Evolutionary conservation across 2,888 invertebrate species (phyloP), one percentile per base, ranked within the genome.

Genomic region (Oxystoma pomonae): DNA sequence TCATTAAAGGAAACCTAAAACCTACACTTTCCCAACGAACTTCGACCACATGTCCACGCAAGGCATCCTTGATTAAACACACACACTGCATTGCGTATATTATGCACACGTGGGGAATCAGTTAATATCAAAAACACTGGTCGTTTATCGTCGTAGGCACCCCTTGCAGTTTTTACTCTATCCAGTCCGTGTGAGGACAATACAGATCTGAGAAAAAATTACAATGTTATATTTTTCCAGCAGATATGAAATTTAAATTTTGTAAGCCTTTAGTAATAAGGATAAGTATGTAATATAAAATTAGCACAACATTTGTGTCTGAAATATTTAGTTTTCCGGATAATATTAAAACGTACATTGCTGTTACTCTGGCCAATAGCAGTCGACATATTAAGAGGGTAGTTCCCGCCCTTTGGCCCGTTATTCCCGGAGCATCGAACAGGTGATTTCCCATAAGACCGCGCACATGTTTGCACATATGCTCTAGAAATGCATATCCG

Each of bases 381-480:
- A 35, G 5, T 35, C 60, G 62, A 65, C 62, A 57, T 59, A 60
- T 60, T 61, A 60, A 61, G 56, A 56, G 64, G 58, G 61, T 64
- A 58, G 60, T 59, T 57, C 35, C 19, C 60, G 22, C 60, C 57
- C 35, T 49, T 20, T 55, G 61, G 60, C 52, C 16, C 59, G 53
- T 19, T 17, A 19, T 58, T 52, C 22, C 17, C 59, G 60, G 58
- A n/a, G 52, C 57, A 50, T 60, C 60, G 65, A 74, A 80, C 80
- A 80, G 80, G 80, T 80, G 80, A 80, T 80, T 80, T 80, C 80
- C 80, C 80, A 80, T 79, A 80, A 80, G 80, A 80, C 80, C 76
- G 72, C 74, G 77, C 80, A 80, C 80, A 80, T 80, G 80, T 80
- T 80, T 80, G 79, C 79, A 78, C 80, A 80, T 79, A 80, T 80